Evolutionary conservation across 2,113 vertebrate species (phyloP).

Genomic region (Rhizomys pruinosus): DNA sequence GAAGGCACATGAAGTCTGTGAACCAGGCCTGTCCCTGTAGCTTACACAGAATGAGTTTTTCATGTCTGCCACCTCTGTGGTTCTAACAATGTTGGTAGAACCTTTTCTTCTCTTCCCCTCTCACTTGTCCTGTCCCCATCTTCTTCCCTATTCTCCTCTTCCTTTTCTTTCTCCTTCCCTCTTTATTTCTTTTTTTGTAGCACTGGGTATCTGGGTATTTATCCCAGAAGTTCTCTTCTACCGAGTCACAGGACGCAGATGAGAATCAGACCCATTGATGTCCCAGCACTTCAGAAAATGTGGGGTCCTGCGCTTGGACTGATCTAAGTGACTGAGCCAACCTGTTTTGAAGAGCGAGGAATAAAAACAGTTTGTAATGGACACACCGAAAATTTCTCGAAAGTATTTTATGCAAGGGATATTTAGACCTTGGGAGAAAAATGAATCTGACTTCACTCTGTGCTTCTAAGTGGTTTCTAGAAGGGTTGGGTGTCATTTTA

Average conservation of each 20-base stretch:
- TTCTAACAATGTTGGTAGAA: not conserved
- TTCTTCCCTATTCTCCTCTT: not conserved
- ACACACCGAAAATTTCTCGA: slow-evolving; percentile 21
- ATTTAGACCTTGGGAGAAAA: slow-evolving; percentile 59
- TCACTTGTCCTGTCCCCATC: not conserved
- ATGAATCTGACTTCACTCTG: not conserved
- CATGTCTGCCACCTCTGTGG: not conserved
- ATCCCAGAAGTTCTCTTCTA: not conserved
- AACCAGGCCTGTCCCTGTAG: not conserved
- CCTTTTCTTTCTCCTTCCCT: not conserved
- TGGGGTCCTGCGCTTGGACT: not conserved
- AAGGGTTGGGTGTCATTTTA: not conserved
- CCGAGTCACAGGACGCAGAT: not conserved
- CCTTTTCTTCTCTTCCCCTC: not conserved
- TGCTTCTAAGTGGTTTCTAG: slow-evolving; percentile 52
- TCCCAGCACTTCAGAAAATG: not conserved
- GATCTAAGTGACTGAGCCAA: not conserved
- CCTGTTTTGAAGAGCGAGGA: slow-evolving; percentile 44
- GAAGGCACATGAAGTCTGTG: not conserved
- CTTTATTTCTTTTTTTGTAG: not conserved
- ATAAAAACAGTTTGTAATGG: slow-evolving; percentile 39
- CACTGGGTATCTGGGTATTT: no score
- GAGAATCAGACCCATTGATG: not conserved
- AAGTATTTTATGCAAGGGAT: slow-evolving; percentile 38
- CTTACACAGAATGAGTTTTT: not conserved